Percentiles rank a stretch among this genome's conserved stretches.
phyloP scores from a whole-genome alignment of 2,888 invertebrate species.

The Troides aeacus region DNA sequence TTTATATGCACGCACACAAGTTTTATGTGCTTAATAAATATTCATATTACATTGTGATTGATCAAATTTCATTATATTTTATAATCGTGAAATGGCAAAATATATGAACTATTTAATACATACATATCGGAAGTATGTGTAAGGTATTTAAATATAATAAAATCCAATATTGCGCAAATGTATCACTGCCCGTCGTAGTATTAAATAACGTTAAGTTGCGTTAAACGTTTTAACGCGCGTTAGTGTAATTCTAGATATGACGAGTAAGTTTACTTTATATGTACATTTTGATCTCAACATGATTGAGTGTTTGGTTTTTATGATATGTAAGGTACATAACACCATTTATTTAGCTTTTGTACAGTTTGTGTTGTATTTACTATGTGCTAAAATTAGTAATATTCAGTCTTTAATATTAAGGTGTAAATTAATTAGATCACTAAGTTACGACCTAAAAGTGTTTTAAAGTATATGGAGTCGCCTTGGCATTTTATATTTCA shows the following conservation, averaged over 20 bases:
- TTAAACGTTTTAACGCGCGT: conserved; percentile 41
- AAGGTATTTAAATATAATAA: conserved; percentile 50
- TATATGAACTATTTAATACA: conserved; percentile 42
- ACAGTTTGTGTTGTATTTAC: conserved; percentile 64
- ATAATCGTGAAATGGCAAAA: background rate
- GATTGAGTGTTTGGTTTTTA: conserved; percentile 73
- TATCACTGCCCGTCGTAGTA: conserved; percentile 74
- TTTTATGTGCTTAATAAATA: too few species aligned
- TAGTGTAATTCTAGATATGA: conserved; percentile 50
- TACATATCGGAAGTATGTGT: conserved; percentile 66
- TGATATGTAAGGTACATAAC: conserved; percentile 78
- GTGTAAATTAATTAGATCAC: conserved; percentile 19
- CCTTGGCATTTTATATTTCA: background rate
- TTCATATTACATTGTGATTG: too few species aligned
- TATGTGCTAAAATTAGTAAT: conserved; percentile 27
- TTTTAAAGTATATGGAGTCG: background rate
- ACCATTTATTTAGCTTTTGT: conserved; percentile 77
- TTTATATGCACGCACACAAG: background rate
- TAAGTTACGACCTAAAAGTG: background rate
- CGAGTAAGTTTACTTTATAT: conserved; percentile 57
- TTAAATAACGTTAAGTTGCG: conserved; percentile 45
- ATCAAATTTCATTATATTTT: background rate
- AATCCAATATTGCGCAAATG: conserved; percentile 61
- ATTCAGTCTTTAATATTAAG: conserved; percentile 22
- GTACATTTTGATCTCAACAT: conserved; percentile 79